phyloP scores from a whole-genome alignment of 2,797 vertebrate genomes.

The Xyrichtys novacula region DNA sequence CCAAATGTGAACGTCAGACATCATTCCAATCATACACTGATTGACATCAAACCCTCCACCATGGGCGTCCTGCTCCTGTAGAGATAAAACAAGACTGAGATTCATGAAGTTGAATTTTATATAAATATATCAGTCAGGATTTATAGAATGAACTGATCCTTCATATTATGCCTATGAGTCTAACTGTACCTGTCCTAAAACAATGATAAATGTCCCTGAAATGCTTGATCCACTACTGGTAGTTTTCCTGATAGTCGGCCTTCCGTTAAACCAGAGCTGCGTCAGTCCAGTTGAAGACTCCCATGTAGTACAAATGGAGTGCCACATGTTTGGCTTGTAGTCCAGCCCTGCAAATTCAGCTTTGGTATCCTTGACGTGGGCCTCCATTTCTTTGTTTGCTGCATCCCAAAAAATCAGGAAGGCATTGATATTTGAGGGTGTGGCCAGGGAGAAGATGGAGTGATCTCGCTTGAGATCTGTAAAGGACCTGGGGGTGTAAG shows the following conservation, averaged over 20 bases:
- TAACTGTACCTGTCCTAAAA: constrained; percentile 33
- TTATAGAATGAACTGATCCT: no score
- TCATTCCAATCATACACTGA: constrained; percentile 74
- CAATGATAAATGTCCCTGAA: neutral
- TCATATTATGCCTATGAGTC: neutral
- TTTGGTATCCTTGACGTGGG: neutral
- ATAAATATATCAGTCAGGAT: no score
- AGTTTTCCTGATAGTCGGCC: constrained; percentile 54
- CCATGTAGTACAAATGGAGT: constrained; percentile 71
- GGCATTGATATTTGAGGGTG: constrained; percentile 20
- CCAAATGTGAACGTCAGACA: constrained; percentile 75
- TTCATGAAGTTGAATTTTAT: no score
- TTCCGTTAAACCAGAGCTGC: constrained; percentile 65
- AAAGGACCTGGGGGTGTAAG: constrained; percentile 42
- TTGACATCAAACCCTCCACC: constrained; percentile 52
- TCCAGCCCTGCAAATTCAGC: neutral
- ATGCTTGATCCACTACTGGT: constrained; percentile 26
- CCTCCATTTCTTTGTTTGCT: neutral
- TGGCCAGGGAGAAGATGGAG: constrained; percentile 66
- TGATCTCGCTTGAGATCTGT: constrained; percentile 47
- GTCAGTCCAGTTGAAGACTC: constrained; percentile 40
- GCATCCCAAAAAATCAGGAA: constrained; percentile 47
- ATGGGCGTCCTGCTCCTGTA: constrained; percentile 44
- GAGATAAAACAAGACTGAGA: neutral
- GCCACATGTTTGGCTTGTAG: constrained; percentile 35